Base-by-base conservation (phyloP, 2,888 invertebrate genomes). In the Drosophila recens region DNA sequence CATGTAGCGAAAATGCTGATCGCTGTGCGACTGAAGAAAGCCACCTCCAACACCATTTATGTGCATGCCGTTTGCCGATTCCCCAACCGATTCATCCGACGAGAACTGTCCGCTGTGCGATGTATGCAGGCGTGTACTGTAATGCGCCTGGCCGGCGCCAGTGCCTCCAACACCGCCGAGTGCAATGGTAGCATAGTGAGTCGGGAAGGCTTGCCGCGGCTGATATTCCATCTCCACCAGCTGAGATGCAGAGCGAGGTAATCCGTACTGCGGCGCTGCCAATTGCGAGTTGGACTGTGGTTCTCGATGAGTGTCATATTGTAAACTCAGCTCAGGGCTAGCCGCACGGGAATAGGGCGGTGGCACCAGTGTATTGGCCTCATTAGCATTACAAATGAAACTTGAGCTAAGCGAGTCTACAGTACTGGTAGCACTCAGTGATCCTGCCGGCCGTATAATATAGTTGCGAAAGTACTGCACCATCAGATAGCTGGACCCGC, bases 401-500 rank as follows among this genome's bases (percentile, higher is more conserved):
- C 96, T 97, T 86, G 97, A 97, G 93, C 96, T 97, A 88, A 97
- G 94, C 80, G 97, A 97, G 93, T 97, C 97, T 83, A 96, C 95
- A 78, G 97, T 97, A 93, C 97, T 97, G 73, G 97, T 95, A 83
- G 96, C 97, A 73, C 97, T 97, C 83, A 97, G 90, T 72, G 97
- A 96, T 69, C 96, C 96, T 89, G 95, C 95, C 49, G 96, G 95
- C 57, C 96, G 94, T 75, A 96, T 95, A 79, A 96, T 95, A 90
- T 96, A 96, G 92, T 96, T 96, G 78, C 96, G 94, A 93, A 96
- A 96, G 93, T 96, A 97, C 89, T 97, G 97, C 82, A 97, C 97
- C 95, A 97, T 97, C 56, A 97, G 93, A 90, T 96, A 96, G 86
- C 96, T 96, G 46, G 96, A 95, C 72, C 95, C 78, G 46, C 71